Base-by-base conservation (phyloP, 2,113 vertebrate species). In the Butastur rufipennis region DNA sequence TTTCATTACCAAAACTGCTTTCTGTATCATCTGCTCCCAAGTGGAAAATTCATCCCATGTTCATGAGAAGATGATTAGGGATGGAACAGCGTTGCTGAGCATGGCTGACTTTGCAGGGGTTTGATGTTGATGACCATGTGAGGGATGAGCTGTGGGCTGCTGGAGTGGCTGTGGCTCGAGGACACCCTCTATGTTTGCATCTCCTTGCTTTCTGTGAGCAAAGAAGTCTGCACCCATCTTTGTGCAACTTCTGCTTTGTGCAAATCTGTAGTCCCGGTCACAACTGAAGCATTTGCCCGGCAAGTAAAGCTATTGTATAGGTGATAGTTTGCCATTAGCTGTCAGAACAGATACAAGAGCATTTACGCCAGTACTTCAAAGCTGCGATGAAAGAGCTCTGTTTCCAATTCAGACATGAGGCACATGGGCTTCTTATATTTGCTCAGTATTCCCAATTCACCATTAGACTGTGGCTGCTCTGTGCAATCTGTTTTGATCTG, bases 401-500 rank as follows among this genome's bases (percentile, higher is more conserved):
- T 81, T 95, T 84, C 77, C 77, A 85, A 10, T 93, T 94, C 52
- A 84, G 78, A 77, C 81, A 22, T 1, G 32, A 90, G 55, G 74
- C 40, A 26, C 53, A 26, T 0, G 2, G 38, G 79, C 73, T 88
- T 47, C 77, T 91, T 87, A 8, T 52, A 71, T 93, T 96, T 96
- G 71, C 86, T 95, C 81, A 78, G 74, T 84, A 77, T 96, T 96
- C 84, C 85, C 66, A 77, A 2, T 84, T 85, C 31, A 17, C 80
- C 53, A 47, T 92, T 95, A 95, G 86, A 32, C 63, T 66, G 82
- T 62, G 72, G 50, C 83, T 93, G 89, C 81, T 85, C 56, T 58
- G 26, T 81, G 84, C 92, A 97, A n/a, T 97, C 96, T 96, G 87
- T 97, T 97, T 94, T 94, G 82, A 94, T 97, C 95, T 96, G 31